A percentile compares a stretch with the other conserved stretches of the same genome.
Evolutionary conservation across 2,888 invertebrate genomes (phyloP).

Genomic region (Lithophane semibrunnea): DNA sequence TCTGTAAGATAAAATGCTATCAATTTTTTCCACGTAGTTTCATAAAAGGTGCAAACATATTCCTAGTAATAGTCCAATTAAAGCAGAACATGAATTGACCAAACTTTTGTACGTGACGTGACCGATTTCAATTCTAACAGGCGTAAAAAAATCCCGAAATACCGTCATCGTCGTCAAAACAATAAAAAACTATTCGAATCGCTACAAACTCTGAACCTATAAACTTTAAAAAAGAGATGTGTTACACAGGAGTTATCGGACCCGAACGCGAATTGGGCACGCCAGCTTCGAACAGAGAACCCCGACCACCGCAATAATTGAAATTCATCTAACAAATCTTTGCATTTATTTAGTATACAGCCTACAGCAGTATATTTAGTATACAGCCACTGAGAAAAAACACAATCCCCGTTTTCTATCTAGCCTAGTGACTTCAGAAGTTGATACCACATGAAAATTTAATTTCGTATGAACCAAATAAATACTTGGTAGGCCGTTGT

Average conservation of each 20-base stretch:
- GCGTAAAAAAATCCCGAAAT: neutral
- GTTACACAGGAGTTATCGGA: neutral
- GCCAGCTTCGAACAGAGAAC: neutral
- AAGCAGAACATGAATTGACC: neutral
- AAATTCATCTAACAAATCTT: neutral
- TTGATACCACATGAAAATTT: constrained; percentile 26
- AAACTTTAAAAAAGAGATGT: neutral
- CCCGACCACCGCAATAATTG: neutral
- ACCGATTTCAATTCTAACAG: neutral
- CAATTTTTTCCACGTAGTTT: neutral
- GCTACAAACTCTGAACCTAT: neutral
- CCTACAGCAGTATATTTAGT: no score
- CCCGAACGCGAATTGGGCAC: neutral
- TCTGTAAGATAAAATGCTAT: neutral
- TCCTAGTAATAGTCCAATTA: neutral
- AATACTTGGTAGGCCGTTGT: constrained; percentile 11
- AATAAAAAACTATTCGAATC: neutral
- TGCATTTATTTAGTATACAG: neutral
- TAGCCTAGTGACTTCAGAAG: constrained; percentile 14
- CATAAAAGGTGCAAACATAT: neutral
- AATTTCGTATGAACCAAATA: constrained; percentile 19
- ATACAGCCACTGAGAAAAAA: neutral
- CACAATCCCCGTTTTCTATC: neutral
- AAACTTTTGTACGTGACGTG: no score
- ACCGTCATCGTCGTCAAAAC: neutral